Evolutionary conservation across 2,797 vertebrate species (phyloP).

Genomic region (Sphenopsis melanotis): DNA sequence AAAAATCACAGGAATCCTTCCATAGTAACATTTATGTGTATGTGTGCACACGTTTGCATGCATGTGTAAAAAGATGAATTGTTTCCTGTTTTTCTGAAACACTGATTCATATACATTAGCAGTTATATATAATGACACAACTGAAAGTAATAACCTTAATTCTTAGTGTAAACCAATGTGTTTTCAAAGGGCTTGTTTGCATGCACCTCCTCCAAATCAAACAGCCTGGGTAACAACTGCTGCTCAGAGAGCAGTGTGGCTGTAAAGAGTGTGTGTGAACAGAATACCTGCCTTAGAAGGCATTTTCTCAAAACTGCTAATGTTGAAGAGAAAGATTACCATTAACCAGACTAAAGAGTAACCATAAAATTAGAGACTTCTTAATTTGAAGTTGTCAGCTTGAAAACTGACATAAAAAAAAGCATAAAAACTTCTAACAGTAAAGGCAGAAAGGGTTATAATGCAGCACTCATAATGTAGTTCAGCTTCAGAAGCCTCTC

Average conservation of each 20-base stretch:
- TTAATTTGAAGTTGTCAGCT: not conserved
- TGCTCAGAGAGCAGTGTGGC: not conserved
- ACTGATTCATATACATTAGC: not conserved
- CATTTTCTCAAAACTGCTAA: not conserved
- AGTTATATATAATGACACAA: not conserved
- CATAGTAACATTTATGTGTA: not conserved
- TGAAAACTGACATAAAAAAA: not conserved
- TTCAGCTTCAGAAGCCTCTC: not conserved
- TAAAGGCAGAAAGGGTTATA: not conserved
- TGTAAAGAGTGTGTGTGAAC: not conserved
- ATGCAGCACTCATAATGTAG: not conserved
- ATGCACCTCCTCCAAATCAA: not conserved
- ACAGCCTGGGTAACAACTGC: not conserved
- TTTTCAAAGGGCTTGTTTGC: not conserved
- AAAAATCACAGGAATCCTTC: not conserved
- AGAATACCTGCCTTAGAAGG: not conserved
- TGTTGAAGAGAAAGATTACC: not conserved
- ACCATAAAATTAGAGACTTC: not conserved
- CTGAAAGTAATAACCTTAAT: not conserved
- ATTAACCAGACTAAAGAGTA: not conserved
- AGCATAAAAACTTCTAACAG: not conserved
- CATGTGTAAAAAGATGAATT: not conserved
- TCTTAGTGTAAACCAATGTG: not conserved
- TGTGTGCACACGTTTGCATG: accelerated
- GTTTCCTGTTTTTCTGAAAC: not conserved